Percentiles rank a stretch among this genome's conserved stretches.
These are phyloP conservation scores for Gymnocheta viridis DNA, from an alignment of 2,888 invertebrate genomes.

Conservation along the genomic window DNA sequence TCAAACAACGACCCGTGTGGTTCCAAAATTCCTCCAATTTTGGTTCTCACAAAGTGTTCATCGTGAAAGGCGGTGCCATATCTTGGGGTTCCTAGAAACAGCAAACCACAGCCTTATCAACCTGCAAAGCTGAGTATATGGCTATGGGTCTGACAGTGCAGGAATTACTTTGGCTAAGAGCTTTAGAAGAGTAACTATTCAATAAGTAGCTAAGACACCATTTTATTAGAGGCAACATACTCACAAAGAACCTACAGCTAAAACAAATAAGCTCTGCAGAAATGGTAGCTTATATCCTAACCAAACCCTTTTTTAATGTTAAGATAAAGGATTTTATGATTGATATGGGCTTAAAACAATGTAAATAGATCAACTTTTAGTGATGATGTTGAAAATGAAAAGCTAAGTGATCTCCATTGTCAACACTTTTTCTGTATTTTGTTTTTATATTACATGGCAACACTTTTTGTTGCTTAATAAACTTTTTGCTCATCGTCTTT, in stretches of 20 bases:
- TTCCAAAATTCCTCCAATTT: no score
- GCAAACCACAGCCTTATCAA: constrained; percentile 1
- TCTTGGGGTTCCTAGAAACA: constrained; percentile 33
- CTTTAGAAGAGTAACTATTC: no score
- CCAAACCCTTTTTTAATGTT: constrained; percentile 9
- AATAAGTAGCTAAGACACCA: neutral
- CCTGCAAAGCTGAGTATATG: constrained; percentile 49
- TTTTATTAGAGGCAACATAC: constrained; percentile 1
- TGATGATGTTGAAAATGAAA: neutral
- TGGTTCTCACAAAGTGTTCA: no score
- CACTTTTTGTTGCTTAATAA: no score
- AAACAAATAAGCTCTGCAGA: constrained; percentile 11
- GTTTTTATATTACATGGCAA: no score
- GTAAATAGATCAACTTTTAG: no score
- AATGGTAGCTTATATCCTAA: constrained; percentile 22
- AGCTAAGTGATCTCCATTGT: neutral
- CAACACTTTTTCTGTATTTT: no score
- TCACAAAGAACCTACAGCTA: constrained; percentile 1
- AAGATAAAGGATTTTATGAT: neutral
- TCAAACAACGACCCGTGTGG: no score
- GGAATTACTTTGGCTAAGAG: constrained; percentile 15
- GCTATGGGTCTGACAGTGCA: constrained; percentile 31
- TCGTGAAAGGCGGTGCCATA: constrained; percentile 24
- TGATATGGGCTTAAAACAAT: no score
- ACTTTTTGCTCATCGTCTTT: no score